Evolutionary conservation across 2,113 vertebrate genomes (phyloP).

Genomic region (Oryctolagus cuniculus): DNA sequence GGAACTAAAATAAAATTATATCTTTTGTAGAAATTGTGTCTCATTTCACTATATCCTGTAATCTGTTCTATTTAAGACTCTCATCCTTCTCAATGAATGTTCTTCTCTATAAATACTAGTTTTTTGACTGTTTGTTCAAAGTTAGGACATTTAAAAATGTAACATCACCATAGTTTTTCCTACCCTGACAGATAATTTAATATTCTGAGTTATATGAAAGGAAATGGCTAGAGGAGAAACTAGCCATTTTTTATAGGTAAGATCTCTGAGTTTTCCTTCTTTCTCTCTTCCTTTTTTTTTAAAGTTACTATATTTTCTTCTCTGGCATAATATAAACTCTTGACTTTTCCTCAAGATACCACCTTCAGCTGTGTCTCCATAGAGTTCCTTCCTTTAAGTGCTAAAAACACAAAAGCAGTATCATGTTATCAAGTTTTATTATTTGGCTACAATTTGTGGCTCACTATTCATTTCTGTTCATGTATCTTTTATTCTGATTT

Average conservation of each 20-base stretch:
- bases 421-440: conserved; percentile 56
- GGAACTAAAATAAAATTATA: conserved; percentile 6
- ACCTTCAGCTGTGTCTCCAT: conserved; percentile 24
- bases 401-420: neutral
- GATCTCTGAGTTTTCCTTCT: neutral
- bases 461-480: conserved; percentile 39
- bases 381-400: conserved; percentile 47
- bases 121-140: conserved; percentile 56
- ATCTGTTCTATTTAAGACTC: conserved; percentile 50
- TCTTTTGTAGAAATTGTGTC: conserved; percentile 4
- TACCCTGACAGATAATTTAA: conserved; percentile 38
- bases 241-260: neutral
- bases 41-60: conserved; percentile 5
- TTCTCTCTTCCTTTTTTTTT: neutral
- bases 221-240: conserved; percentile 13
- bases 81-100: conserved; percentile 1
- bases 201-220: conserved; percentile 49
- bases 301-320: conserved; percentile 21
- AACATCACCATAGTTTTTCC: neutral
- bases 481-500: conserved; percentile 13
- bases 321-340: conserved; percentile 39
- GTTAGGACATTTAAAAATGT: conserved; percentile 27
- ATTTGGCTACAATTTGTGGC: conserved; percentile 39
- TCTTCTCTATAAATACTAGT: neutral
- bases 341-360: conserved; percentile 43